Percentiles rank a stretch among this genome's conserved stretches.
These are phyloP conservation scores for Theristicus caerulescens DNA, from an alignment of 2,113 vertebrate genomes.

Conservation along the genomic window DNA sequence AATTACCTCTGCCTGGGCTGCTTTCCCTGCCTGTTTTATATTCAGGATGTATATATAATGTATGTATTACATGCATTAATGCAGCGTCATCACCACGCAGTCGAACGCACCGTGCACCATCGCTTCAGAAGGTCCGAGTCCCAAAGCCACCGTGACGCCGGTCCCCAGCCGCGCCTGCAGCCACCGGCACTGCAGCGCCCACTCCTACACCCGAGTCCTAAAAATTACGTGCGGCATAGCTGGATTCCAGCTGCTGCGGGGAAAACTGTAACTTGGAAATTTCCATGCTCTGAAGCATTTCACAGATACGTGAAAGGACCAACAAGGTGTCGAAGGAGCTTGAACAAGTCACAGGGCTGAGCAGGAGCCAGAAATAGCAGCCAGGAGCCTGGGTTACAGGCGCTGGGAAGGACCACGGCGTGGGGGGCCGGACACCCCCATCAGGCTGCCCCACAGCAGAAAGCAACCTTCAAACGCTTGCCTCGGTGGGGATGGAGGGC, in stretches of 20 bases:
- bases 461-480: neutral
- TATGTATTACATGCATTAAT: neutral
- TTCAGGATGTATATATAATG: neutral
- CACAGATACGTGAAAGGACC: neutral
- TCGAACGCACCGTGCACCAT: fast-evolving
- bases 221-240: neutral
- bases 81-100: fast-evolving
- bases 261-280: conserved; percentile 18
- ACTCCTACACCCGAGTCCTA: neutral
- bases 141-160: neutral
- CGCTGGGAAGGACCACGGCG: fast-evolving
- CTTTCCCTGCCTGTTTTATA: neutral
- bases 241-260: neutral
- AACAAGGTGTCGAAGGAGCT: neutral
- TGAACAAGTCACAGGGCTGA: neutral
- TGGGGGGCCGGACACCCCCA: fast-evolving
- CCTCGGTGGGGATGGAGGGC: neutral
- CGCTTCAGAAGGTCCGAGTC: neutral
- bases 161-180: neutral
- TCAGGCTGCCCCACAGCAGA: neutral
- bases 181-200: neutral
- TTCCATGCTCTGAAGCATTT: conserved; percentile 13
- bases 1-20: neutral
- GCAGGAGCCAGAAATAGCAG: neutral
- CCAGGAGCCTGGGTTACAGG: neutral